Conservation (phyloP, 2,888 invertebrate genomes). For the Rhodophaea formosa region DNA sequence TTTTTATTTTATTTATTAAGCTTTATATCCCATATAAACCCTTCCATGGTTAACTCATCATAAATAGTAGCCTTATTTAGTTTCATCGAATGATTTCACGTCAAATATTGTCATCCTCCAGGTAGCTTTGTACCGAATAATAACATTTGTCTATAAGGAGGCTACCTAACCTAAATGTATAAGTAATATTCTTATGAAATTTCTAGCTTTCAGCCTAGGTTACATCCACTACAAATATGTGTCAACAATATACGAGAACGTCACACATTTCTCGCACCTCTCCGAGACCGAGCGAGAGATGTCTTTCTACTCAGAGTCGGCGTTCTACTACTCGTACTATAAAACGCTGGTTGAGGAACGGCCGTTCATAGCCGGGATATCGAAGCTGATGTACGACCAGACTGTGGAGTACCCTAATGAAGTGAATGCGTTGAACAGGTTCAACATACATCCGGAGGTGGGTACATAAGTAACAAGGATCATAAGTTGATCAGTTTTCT, state of each 20-base stretch:
- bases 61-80: no score
- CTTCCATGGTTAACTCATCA: no score
- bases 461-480: constrained; percentile 37
- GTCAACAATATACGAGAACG: constrained; percentile 88
- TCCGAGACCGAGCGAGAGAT: constrained; percentile 92
- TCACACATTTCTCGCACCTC: constrained; percentile 90
- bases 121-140: no score
- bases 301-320: constrained; percentile 93
- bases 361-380: constrained; percentile 82
- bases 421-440: constrained; percentile 90
- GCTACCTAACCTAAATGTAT: no score
- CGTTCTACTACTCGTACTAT: constrained; percentile 93
- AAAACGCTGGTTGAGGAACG: constrained; percentile 88
- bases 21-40: no score
- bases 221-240: constrained; percentile 85
- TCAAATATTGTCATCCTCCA: no score
- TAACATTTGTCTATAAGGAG: no score
- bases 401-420: constrained; percentile 90
- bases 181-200: no score
- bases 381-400: constrained; percentile 85
- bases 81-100: no score
- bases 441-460: constrained; percentile 93
- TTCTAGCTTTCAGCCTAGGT: constrained; percentile 81
- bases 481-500: no score
- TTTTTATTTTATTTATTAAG: no score